These are phyloP conservation scores for Bradypodion ventrale DNA, from an alignment of 2,797 vertebrate species.

Conservation along the genomic window DNA sequence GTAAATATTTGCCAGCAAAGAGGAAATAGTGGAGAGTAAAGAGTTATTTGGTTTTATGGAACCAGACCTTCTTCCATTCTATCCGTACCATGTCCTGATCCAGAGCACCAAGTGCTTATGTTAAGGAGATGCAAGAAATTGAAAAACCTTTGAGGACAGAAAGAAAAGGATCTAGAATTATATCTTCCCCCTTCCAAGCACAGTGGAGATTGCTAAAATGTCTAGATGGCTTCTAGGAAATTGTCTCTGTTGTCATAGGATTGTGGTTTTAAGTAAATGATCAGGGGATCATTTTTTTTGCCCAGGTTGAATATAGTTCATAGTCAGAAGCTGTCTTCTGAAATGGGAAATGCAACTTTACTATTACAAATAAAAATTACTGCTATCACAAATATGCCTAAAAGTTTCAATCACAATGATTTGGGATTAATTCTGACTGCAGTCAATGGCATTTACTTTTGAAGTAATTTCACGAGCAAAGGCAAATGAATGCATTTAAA, in stretches of 20 bases:
- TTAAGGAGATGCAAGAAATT: not conserved
- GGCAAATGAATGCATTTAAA: not conserved
- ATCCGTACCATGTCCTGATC: not conserved
- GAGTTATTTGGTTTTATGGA: not conserved
- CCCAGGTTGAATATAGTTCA: too few species aligned
- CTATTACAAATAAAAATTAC: not conserved
- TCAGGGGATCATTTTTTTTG: too few species aligned
- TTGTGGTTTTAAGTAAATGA: too few species aligned
- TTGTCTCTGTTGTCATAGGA: not conserved
- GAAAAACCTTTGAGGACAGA: not conserved
- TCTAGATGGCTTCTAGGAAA: not conserved
- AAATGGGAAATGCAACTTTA: not conserved
- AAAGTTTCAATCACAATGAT: too few species aligned
- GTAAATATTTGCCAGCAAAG: not conserved
- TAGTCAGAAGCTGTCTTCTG: too few species aligned
- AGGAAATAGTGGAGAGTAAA: not conserved
- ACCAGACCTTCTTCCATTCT: not conserved
- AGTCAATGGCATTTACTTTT: not conserved
- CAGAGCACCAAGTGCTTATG: not conserved
- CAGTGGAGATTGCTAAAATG: not conserved
- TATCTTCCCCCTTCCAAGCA: not conserved
- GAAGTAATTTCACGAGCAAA: too few species aligned
- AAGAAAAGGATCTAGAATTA: not conserved
- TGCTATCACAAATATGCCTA: not conserved
- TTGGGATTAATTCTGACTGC: not conserved